phyloP scores from a whole-genome alignment of 2,113 vertebrate species.

The Cebus imitator region DNA sequence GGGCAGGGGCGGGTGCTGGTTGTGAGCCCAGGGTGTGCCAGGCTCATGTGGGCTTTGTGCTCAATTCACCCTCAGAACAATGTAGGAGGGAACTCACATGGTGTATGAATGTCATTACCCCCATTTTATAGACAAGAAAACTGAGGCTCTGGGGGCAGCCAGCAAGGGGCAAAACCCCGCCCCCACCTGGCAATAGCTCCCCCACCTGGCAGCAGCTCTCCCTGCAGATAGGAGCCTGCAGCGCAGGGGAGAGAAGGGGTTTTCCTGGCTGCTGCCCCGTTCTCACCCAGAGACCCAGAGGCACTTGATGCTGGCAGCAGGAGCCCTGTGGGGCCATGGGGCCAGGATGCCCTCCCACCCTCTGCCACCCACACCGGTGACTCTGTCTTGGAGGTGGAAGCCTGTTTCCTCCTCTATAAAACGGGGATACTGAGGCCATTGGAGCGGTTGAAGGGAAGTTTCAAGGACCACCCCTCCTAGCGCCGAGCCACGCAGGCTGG shows the following conservation, averaged over 20 bases:
- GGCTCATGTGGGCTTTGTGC: neutral
- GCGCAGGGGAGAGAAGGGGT: too few relatives aligned
- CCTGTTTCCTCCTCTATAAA: neutral
- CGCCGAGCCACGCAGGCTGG: neutral
- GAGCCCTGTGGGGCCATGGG: neutral
- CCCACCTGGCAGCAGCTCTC: neutral
- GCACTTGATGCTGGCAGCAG: neutral
- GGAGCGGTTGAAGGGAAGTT: neutral
- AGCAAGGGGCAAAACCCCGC: neutral
- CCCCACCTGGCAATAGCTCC: neutral
- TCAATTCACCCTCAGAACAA: neutral
- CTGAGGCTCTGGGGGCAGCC: neutral
- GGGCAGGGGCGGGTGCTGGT: neutral
- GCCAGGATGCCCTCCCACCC: neutral
- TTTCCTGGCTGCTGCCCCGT: fast-evolving
- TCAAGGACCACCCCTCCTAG: neutral
- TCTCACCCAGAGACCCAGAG: neutral
- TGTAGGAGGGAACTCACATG: too few relatives aligned
- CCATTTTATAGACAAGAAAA: neutral
- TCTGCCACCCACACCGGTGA: neutral
- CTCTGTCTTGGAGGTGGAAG: neutral
- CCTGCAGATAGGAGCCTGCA: neutral
- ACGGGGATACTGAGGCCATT: neutral
- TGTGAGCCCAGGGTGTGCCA: neutral
- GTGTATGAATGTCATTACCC: too few relatives aligned